A percentile compares a stretch with the other conserved stretches of the same genome.
phyloP scores from a whole-genome alignment of 2,113 vertebrate species.

The Cololabis saira region DNA sequence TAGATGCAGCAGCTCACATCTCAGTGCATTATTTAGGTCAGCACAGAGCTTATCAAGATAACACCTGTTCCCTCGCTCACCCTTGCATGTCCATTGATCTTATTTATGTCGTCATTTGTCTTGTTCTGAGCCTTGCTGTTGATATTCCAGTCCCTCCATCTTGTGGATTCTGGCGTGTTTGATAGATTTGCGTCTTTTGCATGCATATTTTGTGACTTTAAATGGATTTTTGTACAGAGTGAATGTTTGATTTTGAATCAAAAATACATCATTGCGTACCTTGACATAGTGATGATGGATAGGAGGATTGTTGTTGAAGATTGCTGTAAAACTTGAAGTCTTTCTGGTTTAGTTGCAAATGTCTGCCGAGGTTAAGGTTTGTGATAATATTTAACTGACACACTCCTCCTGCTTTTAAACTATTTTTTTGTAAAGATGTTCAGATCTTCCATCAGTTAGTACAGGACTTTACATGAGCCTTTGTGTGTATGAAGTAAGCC shows the following conservation, averaged over 20 bases:
- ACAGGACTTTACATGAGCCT: background rate
- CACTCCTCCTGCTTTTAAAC: too few species aligned
- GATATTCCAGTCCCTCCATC: constrained; percentile 22
- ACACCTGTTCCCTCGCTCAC: constrained; percentile 33
- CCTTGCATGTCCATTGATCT: constrained; percentile 22
- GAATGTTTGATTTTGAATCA: background rate
- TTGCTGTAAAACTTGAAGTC: too few species aligned
- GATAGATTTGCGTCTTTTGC: background rate
- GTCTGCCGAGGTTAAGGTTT: too few species aligned
- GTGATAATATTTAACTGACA: too few species aligned
- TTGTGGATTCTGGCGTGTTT: constrained; percentile 20
- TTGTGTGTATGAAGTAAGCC: background rate
- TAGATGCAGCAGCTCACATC: constrained; percentile 21
- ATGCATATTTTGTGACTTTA: constrained; percentile 22
- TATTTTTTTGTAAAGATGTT: too few species aligned
- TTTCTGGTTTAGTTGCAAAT: too few species aligned
- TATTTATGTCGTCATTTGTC: constrained; percentile 7
- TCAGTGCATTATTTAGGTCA: constrained; percentile 54
- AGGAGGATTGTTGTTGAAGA: too few species aligned
- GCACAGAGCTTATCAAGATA: constrained; percentile 49
- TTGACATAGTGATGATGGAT: too few species aligned
- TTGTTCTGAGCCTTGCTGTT: background rate
- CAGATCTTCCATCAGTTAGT: too few species aligned
- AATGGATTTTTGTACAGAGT: background rate
- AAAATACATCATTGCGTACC: background rate